A percentile compares a stretch with the other conserved stretches of the same genome.
Evolutionary conservation across 2,113 vertebrate genomes (phyloP).

Genomic region (Craseonycteris thonglongyai): DNA sequence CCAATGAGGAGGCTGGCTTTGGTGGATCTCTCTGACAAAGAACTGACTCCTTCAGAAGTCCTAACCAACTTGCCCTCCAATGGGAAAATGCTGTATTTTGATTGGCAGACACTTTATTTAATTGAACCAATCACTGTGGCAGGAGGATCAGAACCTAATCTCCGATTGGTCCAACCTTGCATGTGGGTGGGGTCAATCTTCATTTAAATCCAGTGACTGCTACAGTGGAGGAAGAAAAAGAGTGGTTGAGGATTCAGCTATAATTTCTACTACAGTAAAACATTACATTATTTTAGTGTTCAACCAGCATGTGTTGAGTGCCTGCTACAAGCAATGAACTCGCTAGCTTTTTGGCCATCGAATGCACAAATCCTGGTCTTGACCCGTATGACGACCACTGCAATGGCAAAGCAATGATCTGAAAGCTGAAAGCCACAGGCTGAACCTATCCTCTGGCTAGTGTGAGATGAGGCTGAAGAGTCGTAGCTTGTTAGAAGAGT

Average conservation of each 20-base stretch:
- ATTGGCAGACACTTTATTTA: background rate
- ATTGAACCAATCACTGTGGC: background rate
- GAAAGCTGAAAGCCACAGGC: background rate
- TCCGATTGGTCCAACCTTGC: background rate
- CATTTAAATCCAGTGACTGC: background rate
- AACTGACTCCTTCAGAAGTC: background rate
- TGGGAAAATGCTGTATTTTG: background rate
- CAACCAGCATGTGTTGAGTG: background rate
- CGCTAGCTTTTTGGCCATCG: background rate
- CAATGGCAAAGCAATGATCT: background rate
- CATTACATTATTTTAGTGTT: background rate
- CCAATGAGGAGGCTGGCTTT: background rate
- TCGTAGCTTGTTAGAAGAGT: background rate
- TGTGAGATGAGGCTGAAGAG: background rate
- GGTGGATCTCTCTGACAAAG: background rate
- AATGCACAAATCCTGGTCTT: background rate
- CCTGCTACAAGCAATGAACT: background rate
- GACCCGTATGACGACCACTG: background rate
- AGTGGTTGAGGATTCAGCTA: background rate
- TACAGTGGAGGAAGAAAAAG: background rate
- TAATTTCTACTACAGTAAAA: background rate
- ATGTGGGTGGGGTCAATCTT: background rate
- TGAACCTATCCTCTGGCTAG: background rate
- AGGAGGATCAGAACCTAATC: background rate
- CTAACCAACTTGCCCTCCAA: background rate